Evolutionary conservation across 2,888 invertebrate genomes (phyloP), one percentile per base, ranked within the genome.

Genomic region (Ophion slaviceki): DNA sequence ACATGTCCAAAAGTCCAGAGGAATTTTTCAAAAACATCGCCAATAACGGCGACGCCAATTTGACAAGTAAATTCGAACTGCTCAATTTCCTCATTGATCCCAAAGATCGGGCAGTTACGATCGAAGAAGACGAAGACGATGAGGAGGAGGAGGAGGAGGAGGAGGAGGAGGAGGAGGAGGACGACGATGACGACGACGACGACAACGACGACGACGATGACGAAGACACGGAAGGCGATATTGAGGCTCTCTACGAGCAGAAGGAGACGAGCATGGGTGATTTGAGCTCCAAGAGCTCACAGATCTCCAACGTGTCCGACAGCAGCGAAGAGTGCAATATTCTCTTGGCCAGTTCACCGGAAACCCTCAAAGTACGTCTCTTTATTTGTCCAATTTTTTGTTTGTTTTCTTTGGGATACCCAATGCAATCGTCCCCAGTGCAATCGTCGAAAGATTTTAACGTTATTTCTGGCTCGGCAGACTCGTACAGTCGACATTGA

Each of bases 71-170:
- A 93, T 98, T 98, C 91, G 98, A 98, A 91, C 97, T 98, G 90
- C 95, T 98, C 75, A 98, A 97, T 85, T 98, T 98, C 92, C 95
- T 98, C 87, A 98, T 98, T 85, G 98, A 98, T 93, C 97, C 98
- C 85, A 97, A 91, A 40, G 90, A 91, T 17, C 87, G 88, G 1
- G 85, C 86, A 95, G 97, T 87, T 95, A 96, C 89, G 95, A 83
- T 91, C 1, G 90, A 88, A 40, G 88, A 89, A 28, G 95, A 95
- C 87, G 93, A 96, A 90, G 95, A 96, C 74, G 75, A 75, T 7
- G 76, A 66, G 1, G 75, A 75, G 0, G 90, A 88, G 74, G 88
- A 93, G 3, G 90, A 89, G 8, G 90, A 89, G 6, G 92, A 92
- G 32, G 94, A 95, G 85, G 95, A 95, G 64, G 95, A 95, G 87